A percentile compares a stretch with the other conserved stretches of the same genome.
phyloP scores from a whole-genome alignment of 2,888 invertebrate genomes.

The Drosophila nr. fundita region DNA sequence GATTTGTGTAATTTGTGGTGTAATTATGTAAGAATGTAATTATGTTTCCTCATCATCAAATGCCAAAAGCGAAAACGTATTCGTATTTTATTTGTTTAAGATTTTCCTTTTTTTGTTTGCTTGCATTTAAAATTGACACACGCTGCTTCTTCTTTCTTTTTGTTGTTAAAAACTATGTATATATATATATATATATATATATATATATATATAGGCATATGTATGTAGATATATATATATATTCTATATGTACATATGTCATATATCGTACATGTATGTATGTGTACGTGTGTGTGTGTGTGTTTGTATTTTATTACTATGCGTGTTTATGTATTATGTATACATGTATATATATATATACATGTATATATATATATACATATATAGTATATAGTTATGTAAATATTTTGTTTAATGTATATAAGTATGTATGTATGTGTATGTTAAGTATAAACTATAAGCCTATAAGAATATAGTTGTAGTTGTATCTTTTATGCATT shows the following conservation, averaged over 20 bases:
- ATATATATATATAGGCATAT: constrained; percentile 31
- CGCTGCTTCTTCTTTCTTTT: constrained; percentile 52
- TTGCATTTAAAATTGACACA: constrained; percentile 77
- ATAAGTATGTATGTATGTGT: constrained; percentile 54
- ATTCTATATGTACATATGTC: constrained; percentile 41
- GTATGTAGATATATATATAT: constrained; percentile 23
- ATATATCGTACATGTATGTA: constrained; percentile 27
- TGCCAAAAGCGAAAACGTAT: constrained; percentile 53
- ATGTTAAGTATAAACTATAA: constrained; percentile 79
- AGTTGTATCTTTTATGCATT: constrained; percentile 59
- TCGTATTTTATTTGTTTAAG: constrained; percentile 29
- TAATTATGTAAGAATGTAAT: constrained; percentile 70
- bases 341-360: constrained; percentile 58
- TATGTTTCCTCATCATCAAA: constrained; percentile 48
- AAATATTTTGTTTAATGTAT: constrained; percentile 60
- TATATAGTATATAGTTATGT: constrained; percentile 63
- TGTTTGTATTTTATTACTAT: constrained; percentile 62
- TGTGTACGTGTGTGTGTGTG: constrained; percentile 5
- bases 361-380: constrained; percentile 46
- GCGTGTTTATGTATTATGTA: constrained; percentile 55
- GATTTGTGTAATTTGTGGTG: constrained; percentile 76
- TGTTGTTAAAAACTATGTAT: constrained; percentile 70
- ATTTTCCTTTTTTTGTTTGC: constrained; percentile 23
- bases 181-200: constrained; percentile 49
- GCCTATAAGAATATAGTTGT: constrained; percentile 80